Evolutionary conservation across 2,113 vertebrate species (phyloP), one percentile per base, ranked within the genome.

Genomic region (Labrus mixtus): DNA sequence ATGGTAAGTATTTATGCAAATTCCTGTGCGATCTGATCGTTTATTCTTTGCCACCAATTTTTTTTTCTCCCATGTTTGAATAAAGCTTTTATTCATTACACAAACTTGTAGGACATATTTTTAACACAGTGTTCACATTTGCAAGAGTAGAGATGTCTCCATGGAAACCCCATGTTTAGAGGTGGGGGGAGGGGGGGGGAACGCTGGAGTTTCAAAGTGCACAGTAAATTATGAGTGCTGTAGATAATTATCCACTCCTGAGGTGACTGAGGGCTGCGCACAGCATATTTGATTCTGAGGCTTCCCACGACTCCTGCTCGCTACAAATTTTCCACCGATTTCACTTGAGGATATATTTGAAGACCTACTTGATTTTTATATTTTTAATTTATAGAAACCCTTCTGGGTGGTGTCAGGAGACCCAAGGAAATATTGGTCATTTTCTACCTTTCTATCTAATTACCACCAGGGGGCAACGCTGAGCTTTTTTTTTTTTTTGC

Each of bases 1-100:
- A 87, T 90, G 73, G 81, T 90, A 86, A 87, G 90, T 93, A 93
- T 93, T 93, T 93, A 94, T 94, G 90, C 87, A 93, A 91, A 79
- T 86, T 64, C 64, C 88, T 82, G 92, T 90, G 67, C 83, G 72
- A 77, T 89, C 80, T 84, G 73, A 81, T 91, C 48, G 56, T 82
- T 81, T 41, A 87, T 86, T 76, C 54, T 85, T 84, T 59, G 73
- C 84, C 81, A 82, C 71, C 55, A 29, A 10, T 41, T 41, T 69
- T 73, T 75, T 70, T 73, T 81, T 84, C 64, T 86, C 89, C 91
- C 29, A 82, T 87, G 81, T 91, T 93, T 80, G 53, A 93, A 90
- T 93, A 93, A 89, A 94, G 75, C 78, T 89, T 90, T 90, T 93
- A 77, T 90, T 91, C 50, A 76, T 65, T 67, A 87, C 62, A 45